Evolutionary conservation across 2,113 vertebrate species (phyloP), one percentile per base, ranked within the genome.

Genomic region (Tachysurus vachellii): DNA sequence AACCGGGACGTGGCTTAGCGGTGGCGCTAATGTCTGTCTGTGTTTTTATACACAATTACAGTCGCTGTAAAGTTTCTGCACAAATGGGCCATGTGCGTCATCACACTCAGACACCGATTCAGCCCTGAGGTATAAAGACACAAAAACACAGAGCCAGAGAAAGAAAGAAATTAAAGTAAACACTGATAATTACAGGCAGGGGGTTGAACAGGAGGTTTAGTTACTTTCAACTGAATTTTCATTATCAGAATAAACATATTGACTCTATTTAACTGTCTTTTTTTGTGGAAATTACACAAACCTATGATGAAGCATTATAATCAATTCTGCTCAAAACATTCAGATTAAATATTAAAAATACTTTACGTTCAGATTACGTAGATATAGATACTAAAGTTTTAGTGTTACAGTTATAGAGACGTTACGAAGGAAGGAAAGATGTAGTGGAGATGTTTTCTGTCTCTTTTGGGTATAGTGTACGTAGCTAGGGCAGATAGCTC

Each of bases 51-150:
- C 61, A 82, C 68, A 44, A 86, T 83, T 79, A 84, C 86, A 61
- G 80, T 87, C 73, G 76, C 80, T 89, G 76, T 85, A 89, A 89
- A 85, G 76, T 79, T 83, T 80, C 77, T 54, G 76, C 86, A 85
- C 64, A 89, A 89, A 89, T 85, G 83, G 82, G 42, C 79, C 82
- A 62, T 85, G 88, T 89, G 88, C 88, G 83, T 89, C 88, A 89
- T 82, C 81, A 56, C 70, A n/a, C 61, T 53, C 66, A 85, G 79
- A 86, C 66, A 87, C 82, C 66, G 50, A 42, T 87, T 87, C 87
- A 80, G 87, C 86, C 77, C 70, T 61, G 44, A 85, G 86, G 86
- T 79, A 86, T 79, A 86, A 7, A 73, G n/a, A 83, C 62, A 82
- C 26, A 31, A 14, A 57, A 70, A 44, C 64, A 59, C 12, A 56